Evolutionary conservation across 2,797 vertebrate genomes (phyloP), one percentile per base, ranked within the genome.

Genomic region (Poecilia velifera): DNA sequence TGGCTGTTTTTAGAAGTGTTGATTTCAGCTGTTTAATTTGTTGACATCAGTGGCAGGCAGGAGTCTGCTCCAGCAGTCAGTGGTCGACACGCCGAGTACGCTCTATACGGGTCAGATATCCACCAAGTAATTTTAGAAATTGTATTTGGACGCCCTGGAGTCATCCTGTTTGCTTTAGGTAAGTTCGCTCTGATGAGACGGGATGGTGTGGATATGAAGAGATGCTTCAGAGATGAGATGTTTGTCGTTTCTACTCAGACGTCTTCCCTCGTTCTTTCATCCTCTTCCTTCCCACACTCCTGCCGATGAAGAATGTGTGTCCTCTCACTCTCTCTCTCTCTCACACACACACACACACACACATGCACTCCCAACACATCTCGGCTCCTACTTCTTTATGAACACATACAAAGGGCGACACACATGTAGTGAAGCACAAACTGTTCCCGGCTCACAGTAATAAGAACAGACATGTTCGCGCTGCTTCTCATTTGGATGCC

Each of bases 401-500:
- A 71, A 64, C 78, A 43, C 78, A 74, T 43, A 82, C 82, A 84
- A 84, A 88, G 80, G 76, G 83, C 62, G 64, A 70, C 79, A 85
- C 80, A 78, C 76, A 84, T 79, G 57, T 84, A 53, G 78, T 71
- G 82, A 78, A 76, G 88, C 86, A 83, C 86, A 90, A 85, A 89
- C 86, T 74, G 77, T 87, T 87, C 75, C 74, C 74, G 5, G 83
- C 83, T 89, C 85, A 77, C 43, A 36, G 76, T 93, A 93, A 93
- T 90, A 8, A 20, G 88, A 92, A 87, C 91, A 86, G 93, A 93
- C 92, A 77, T 74, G 81, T 88, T 92, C 84, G 81, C 88, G 81
- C 89, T 88, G 91, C 87, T 86, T 88, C 88, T 91, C 90, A 87
- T 93, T 91, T 87, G 87, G 91, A 87, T 87, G 88, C 91, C 88